These are phyloP conservation scores for Epizoanthus ramosus DNA, from an alignment of 92 coral and sea anemone genomes.

Conservation along the genomic window DNA sequence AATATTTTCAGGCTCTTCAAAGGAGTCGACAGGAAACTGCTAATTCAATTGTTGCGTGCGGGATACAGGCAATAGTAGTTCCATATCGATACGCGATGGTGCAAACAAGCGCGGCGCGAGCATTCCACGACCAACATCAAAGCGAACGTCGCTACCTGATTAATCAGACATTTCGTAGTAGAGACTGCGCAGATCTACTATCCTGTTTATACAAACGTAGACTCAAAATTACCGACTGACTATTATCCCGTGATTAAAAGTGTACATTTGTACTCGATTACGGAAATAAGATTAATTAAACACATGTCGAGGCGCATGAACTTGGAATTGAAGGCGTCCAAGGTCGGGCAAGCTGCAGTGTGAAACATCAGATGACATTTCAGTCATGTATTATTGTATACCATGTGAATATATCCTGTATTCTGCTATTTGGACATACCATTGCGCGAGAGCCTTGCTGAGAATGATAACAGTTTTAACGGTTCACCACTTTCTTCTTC, in stretches of 20 bases:
- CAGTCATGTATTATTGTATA: too few species aligned
- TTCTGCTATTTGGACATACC: too few species aligned
- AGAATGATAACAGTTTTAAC: too few species aligned
- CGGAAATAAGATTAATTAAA: neutral
- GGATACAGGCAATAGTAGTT: neutral
- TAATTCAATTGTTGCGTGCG: constrained; percentile 2
- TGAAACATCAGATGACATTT: too few species aligned
- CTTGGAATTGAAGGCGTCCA: too few species aligned
- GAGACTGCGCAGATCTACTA: neutral
- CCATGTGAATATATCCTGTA: too few species aligned
- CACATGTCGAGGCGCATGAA: neutral
- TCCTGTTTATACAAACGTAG: neutral
- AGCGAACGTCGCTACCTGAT: neutral
- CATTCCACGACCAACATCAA: neutral
- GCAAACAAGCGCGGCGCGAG: neutral
- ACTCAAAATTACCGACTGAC: too few species aligned
- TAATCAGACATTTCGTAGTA: neutral
- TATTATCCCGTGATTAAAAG: constrained; percentile 19
- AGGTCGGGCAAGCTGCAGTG: too few species aligned
- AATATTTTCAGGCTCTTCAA: neutral
- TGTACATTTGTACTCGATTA: constrained; percentile 22
- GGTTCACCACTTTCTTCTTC: too few species aligned
- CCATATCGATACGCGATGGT: neutral
- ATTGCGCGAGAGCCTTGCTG: too few species aligned
- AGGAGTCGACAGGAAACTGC: neutral